These are phyloP conservation scores for Rhopilema esculentum DNA, from an alignment of 30 jellyfish, hydroid and myxozoan genomes.

Conservation along the genomic window DNA sequence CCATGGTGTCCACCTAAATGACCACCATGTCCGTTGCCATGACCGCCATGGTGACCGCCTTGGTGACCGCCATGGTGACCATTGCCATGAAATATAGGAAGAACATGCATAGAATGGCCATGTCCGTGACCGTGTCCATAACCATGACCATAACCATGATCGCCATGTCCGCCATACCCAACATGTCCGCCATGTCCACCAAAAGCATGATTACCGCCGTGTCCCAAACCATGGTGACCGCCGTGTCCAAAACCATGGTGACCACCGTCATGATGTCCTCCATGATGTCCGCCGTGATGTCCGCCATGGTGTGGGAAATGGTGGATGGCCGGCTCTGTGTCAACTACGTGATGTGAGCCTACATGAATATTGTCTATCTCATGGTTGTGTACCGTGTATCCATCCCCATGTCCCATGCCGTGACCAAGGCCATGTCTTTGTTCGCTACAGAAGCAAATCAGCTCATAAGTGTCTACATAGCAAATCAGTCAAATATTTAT, in stretches of 20 bases:
- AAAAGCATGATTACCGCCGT: conserved; percentile 11
- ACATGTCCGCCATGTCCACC: conserved; percentile 11
- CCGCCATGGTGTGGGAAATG: conserved; percentile 55
- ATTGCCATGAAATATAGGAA: background rate
- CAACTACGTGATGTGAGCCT: conserved; percentile 1
- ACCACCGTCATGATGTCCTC: conserved; percentile 24
- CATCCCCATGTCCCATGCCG: conserved; percentile 45
- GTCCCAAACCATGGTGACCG: conserved; percentile 30
- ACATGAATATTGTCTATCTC: background rate
- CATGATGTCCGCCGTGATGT: conserved; percentile 63
- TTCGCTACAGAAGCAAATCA: conserved; percentile 15
- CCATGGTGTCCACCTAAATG: conserved; percentile 47
- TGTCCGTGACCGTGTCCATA: background rate
- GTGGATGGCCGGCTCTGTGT: conserved; percentile 19
- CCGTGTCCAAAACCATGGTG: too few species aligned
- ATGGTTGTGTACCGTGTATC: conserved; percentile 17
- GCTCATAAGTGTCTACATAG: background rate
- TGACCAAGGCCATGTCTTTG: conserved; percentile 51
- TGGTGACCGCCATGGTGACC: conserved; percentile 60
- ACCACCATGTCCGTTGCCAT: conserved; percentile 35
- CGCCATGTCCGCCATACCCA: conserved; percentile 9
- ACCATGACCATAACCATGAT: background rate
- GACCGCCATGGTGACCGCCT: conserved; percentile 18
- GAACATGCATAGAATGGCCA: conserved; percentile 27
- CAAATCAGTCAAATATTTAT: too few species aligned